These are phyloP conservation scores for Acromyrmex echinatior DNA, from an alignment of 1,140 invertebrate genomes.

Conservation along the genomic window DNA sequence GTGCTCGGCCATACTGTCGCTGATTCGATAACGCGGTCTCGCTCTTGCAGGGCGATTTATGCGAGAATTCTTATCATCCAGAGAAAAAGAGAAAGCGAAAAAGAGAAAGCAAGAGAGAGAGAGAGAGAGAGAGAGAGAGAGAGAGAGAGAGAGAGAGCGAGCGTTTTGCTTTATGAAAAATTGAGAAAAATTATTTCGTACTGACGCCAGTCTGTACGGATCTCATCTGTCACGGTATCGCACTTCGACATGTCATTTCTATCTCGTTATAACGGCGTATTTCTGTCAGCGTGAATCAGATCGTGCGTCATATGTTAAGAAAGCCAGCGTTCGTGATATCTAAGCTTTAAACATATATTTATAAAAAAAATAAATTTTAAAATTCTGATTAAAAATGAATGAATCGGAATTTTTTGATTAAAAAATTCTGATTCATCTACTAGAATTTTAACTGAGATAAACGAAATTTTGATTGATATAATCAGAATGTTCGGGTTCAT, in stretches of 20 bases:
- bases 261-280: conserved; percentile 41
- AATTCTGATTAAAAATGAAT: too few relatives aligned
- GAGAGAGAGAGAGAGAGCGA: conserved; percentile 15
- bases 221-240: conserved; percentile 59
- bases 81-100: background rate
- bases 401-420: too few relatives aligned
- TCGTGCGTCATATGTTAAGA: conserved; percentile 21
- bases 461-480: too few relatives aligned
- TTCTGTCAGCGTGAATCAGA: conserved; percentile 26
- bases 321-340: conserved; percentile 18
- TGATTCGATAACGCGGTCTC: conserved; percentile 65
- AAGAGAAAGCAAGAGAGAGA: background rate
- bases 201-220: conserved; percentile 40
- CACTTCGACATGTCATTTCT: conserved; percentile 46
- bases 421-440: too few relatives aligned
- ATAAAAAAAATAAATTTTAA: too few relatives aligned
- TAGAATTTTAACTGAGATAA: too few relatives aligned
- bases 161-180: conserved; percentile 64
- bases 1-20: conserved; percentile 64
- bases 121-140: background rate
- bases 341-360: background rate
- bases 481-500: too few relatives aligned
- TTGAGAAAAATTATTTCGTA: conserved; percentile 73
- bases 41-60: conserved; percentile 71
- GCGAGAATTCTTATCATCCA: conserved; percentile 64